Conservation (phyloP, 2,113 vertebrate species). For the Gnathonemus echidnorhynchus region DNA sequence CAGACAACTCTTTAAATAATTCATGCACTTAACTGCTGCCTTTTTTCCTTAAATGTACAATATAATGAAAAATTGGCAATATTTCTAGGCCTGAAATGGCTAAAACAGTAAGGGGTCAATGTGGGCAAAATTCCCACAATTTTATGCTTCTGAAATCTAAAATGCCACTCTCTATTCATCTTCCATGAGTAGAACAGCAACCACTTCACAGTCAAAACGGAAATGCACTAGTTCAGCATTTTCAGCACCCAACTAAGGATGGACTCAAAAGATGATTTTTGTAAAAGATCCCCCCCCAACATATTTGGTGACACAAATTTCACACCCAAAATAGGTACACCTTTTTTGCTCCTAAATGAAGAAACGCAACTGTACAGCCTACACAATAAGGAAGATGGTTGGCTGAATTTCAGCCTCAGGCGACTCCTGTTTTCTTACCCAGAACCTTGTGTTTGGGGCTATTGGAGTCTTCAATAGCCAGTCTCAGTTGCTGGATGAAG, state of each 20-base stretch:
- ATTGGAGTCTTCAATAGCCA: constrained; percentile 88
- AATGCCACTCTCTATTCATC: background rate
- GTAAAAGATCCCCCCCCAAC: background rate
- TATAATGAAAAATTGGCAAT: background rate
- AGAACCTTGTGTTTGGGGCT: constrained; percentile 73
- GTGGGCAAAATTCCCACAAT: background rate
- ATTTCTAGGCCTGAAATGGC: background rate
- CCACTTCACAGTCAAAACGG: background rate
- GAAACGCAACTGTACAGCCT: background rate
- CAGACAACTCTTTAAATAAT: background rate
- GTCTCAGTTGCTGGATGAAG: constrained; percentile 93
- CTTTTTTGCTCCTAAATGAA: background rate
- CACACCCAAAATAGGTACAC: background rate
- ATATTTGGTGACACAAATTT: background rate
- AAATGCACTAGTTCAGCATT: background rate
- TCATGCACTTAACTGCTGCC: background rate
- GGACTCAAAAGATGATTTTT: background rate
- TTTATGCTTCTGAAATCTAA: background rate
- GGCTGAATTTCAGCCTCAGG: background rate
- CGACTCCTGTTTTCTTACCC: constrained; percentile 57
- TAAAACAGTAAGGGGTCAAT: background rate
- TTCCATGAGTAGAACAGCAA: background rate
- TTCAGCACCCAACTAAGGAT: background rate
- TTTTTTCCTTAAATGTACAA: background rate
- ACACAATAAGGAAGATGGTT: background rate